Percentiles rank a stretch among this genome's conserved stretches.
Conservation (phyloP, 2,797 vertebrate species). For the Poecile montanus region DNA sequence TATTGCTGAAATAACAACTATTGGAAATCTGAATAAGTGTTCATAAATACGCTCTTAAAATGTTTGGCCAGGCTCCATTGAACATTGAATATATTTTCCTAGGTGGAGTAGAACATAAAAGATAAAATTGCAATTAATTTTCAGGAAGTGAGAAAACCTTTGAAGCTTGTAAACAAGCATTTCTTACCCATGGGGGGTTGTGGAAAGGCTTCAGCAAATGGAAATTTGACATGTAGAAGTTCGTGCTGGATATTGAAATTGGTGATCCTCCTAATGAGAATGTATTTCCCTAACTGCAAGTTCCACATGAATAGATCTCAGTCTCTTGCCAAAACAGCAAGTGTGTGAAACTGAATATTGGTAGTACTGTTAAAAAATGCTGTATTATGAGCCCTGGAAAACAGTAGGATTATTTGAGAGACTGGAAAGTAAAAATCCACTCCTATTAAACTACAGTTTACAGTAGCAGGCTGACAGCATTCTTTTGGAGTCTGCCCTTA, state of each 20-base stretch:
- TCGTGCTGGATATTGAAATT: neutral
- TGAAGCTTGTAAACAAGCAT: neutral
- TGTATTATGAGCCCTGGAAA: neutral
- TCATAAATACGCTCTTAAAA: slow-evolving; percentile 2
- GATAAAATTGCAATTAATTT: slow-evolving; percentile 11
- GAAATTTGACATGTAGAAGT: neutral
- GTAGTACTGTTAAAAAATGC: neutral
- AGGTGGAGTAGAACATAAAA: neutral
- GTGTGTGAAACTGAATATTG: neutral
- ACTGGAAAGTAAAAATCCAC: neutral
- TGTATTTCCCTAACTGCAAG: neutral
- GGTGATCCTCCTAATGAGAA: neutral
- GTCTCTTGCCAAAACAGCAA: neutral
- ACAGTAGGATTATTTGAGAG: neutral
- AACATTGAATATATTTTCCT: neutral
- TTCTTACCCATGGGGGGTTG: neutral
- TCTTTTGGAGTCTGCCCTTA: neutral
- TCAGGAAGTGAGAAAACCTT: neutral
- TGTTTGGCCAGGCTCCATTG: neutral
- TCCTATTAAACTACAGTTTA: neutral
- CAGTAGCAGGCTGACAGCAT: neutral
- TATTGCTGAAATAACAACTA: slow-evolving; percentile 4
- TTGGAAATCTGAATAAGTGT: neutral
- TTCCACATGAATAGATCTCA: neutral
- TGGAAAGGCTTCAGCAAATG: neutral